These are phyloP conservation scores for Ardeotis arabs DNA, from an alignment of 2,113 vertebrate genomes.

Conservation along the genomic window DNA sequence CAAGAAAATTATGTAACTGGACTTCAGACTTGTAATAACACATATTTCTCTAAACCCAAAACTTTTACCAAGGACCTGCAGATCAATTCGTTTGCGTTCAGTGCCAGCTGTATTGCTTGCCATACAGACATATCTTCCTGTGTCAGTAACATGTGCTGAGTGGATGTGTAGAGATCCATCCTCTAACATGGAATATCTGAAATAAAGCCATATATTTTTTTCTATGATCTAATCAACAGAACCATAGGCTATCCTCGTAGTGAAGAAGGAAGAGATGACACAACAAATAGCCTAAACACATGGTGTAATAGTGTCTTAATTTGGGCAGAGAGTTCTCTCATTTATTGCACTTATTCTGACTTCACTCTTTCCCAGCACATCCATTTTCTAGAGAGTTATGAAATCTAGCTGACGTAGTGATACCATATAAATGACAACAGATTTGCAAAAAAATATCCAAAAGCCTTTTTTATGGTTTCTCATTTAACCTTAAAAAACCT, in stretches of 20 bases:
- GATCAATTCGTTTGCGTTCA: slow-evolving; percentile 83
- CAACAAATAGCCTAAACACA: rapidly evolving
- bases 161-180: slow-evolving; percentile 88
- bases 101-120: slow-evolving; percentile 90
- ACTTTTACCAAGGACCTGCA: slow-evolving; percentile 88
- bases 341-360: background rate
- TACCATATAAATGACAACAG: background rate
- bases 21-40: background rate
- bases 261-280: background rate
- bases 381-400: background rate
- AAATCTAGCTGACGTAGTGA: background rate
- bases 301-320: background rate
- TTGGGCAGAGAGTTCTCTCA: background rate
- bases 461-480: background rate
- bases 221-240: background rate
- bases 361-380: background rate
- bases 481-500: background rate
- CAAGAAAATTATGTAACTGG: background rate
- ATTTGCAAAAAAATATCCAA: background rate
- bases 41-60: background rate
- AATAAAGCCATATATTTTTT: background rate
- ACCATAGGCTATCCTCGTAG: background rate
- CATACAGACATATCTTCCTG: slow-evolving; percentile 91
- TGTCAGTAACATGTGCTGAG: slow-evolving; percentile 84
- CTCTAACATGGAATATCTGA: slow-evolving; percentile 82